Conservation (phyloP, 2,797 vertebrate species). For the Gephyroberyx darwinii region DNA sequence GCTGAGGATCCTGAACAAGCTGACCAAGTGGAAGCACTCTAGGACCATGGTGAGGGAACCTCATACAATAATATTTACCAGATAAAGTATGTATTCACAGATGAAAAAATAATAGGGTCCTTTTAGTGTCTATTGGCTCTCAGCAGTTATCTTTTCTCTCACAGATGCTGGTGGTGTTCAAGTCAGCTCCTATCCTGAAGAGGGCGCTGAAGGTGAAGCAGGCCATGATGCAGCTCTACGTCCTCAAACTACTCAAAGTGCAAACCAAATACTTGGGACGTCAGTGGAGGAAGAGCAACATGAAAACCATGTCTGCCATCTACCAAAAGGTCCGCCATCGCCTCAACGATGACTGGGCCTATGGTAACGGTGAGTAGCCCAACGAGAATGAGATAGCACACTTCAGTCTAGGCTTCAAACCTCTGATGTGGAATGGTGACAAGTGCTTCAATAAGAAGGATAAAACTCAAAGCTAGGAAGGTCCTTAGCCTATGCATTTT, state of each 20-base stretch:
- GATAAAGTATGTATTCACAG: neutral
- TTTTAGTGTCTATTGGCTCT: neutral
- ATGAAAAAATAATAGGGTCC: neutral
- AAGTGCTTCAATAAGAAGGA: too few relatives aligned
- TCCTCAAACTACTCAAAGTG: constrained; percentile 95
- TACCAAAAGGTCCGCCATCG: constrained; percentile 98
- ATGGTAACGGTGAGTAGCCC: constrained; percentile 89
- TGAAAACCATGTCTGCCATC: constrained; percentile 99
- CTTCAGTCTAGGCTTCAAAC: neutral
- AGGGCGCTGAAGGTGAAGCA: constrained; percentile 96
- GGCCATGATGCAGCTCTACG: constrained; percentile 97
- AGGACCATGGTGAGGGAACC: constrained; percentile 90
- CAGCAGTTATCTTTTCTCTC: fast-evolving
- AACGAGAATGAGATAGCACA: neutral
- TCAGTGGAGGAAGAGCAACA: constrained; percentile 99
- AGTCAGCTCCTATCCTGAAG: constrained; percentile 96
- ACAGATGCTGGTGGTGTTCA: constrained; percentile 98
- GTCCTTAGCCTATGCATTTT: too few relatives aligned
- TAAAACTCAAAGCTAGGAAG: too few relatives aligned
- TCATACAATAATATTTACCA: neutral
- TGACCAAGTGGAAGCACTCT: constrained; percentile 99
- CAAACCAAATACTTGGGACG: constrained; percentile 98
- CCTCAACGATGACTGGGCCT: constrained; percentile 98
- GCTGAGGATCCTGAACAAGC: constrained; percentile 96
- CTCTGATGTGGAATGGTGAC: too few relatives aligned